These are phyloP conservation scores for Xylocampa areola DNA, from an alignment of 2,888 invertebrate genomes.

Conservation along the genomic window DNA sequence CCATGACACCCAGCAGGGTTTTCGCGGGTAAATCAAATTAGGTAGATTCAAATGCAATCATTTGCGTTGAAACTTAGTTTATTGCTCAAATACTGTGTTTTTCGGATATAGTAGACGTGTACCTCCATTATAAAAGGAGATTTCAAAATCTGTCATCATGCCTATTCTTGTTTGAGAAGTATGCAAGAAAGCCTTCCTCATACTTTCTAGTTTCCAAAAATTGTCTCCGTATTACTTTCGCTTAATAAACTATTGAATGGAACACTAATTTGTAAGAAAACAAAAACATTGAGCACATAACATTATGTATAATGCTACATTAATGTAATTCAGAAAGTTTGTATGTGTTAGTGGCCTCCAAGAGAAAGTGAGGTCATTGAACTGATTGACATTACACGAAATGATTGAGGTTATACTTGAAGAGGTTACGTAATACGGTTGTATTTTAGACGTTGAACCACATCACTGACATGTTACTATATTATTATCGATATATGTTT, in stretches of 20 bases:
- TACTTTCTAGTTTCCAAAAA: conserved; percentile 1
- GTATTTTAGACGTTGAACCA: conserved; percentile 17
- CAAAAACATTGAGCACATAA: conserved; percentile 33
- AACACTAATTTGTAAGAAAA: conserved; percentile 32
- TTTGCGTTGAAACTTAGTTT: too few relatives aligned
- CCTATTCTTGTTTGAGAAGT: too few relatives aligned
- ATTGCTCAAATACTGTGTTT: too few relatives aligned
- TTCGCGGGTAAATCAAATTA: too few relatives aligned
- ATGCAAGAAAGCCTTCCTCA: not conserved
- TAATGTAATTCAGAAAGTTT: conserved; percentile 54
- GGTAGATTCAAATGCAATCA: too few relatives aligned
- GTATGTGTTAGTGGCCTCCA: conserved; percentile 36
- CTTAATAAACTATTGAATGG: conserved; percentile 12
- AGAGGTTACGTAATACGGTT: conserved; percentile 24
- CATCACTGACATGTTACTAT: not conserved
- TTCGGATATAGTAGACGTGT: too few relatives aligned
- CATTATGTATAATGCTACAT: conserved; percentile 42
- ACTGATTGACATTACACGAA: conserved; percentile 53
- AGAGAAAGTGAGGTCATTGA: conserved; percentile 59
- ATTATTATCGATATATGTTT: too few relatives aligned
- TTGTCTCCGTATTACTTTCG: conserved; percentile 5
- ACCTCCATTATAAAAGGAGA: too few relatives aligned
- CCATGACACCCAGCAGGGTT: too few relatives aligned
- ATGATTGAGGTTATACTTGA: conserved; percentile 35
- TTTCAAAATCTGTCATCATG: too few relatives aligned